These are phyloP conservation scores for Drosophila fungiperda DNA, from an alignment of 2,888 invertebrate species.

Conservation along the genomic window DNA sequence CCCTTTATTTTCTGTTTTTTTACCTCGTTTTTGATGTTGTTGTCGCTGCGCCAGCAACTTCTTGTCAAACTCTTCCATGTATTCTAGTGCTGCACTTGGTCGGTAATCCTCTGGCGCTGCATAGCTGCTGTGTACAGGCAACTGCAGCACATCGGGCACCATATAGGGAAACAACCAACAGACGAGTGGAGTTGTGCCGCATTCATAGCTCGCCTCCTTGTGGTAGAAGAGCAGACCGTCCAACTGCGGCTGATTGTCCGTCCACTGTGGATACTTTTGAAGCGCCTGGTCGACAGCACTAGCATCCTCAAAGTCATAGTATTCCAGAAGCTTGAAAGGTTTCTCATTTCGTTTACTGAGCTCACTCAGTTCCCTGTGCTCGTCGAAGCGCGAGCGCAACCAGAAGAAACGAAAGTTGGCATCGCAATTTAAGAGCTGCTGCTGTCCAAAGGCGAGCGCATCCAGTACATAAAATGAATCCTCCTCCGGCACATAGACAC, in stretches of 20 bases:
- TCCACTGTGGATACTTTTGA: constrained; percentile 79
- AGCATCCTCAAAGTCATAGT: constrained; percentile 77
- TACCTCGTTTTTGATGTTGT: constrained; percentile 19
- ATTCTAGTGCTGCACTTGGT: constrained; percentile 85
- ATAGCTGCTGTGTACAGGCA: constrained; percentile 85
- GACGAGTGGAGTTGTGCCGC: constrained; percentile 94
- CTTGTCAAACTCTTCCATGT: constrained; percentile 86
- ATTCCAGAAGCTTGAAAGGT: constrained; percentile 67
- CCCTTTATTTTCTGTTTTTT: not conserved
- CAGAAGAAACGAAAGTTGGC: constrained; percentile 94
- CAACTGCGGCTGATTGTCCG: constrained; percentile 86
- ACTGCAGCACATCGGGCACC: constrained; percentile 89
- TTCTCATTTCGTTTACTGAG: constrained; percentile 60
- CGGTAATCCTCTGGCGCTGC: constrained; percentile 86
- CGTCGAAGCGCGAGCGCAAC: constrained; percentile 90
- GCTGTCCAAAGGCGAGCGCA: constrained; percentile 85
- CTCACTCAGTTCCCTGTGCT: constrained; percentile 82
- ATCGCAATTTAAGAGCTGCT: constrained; percentile 82
- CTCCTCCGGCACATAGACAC: constrained; percentile 88
- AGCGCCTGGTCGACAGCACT: constrained; percentile 63
- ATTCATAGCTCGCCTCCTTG: constrained; percentile 91
- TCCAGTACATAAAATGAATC: constrained; percentile 92
- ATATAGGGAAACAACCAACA: constrained; percentile 96
- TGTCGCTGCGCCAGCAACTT: constrained; percentile 65
- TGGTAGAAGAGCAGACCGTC: constrained; percentile 98